phyloP scores from a whole-genome alignment of 2,888 invertebrate genomes.

The Mamestra brassicae region DNA sequence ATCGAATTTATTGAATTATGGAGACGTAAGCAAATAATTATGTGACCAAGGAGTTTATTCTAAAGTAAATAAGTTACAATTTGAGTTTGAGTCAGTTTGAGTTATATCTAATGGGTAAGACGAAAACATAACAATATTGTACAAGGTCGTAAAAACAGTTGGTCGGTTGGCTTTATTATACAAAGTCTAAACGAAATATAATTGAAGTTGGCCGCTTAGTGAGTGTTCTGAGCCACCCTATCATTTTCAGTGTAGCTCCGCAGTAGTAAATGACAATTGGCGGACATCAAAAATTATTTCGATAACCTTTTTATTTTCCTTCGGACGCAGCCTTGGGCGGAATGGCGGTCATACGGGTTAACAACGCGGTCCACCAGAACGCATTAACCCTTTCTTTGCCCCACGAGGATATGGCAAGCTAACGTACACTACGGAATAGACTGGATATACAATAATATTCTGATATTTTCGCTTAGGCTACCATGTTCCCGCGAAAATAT shows the following conservation, averaged over 20 bases:
- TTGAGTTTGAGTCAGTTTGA: no score
- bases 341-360: conserved; percentile 79
- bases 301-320: conserved; percentile 81
- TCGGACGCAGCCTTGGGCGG: conserved; percentile 72
- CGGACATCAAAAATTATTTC: conserved; percentile 80
- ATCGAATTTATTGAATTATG: conserved; percentile 28
- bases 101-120: conserved; percentile 1
- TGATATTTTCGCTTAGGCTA: conserved; percentile 51
- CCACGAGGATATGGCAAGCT: conserved; percentile 72
- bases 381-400: conserved; percentile 81
- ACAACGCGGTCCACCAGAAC: conserved; percentile 77
- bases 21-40: background rate
- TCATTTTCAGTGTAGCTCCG: conserved; percentile 63
- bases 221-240: conserved; percentile 62
- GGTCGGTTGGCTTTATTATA: conserved; percentile 56
- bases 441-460: conserved; percentile 64
- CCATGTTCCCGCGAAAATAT: conserved; percentile 57
- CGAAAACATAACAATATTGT: conserved; percentile 47
- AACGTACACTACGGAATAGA: conserved; percentile 64
- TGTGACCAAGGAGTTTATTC: conserved; percentile 4
- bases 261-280: conserved; percentile 75
- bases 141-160: conserved; percentile 55
- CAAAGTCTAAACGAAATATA: conserved; percentile 64
- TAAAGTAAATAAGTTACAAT: conserved; percentile 21
- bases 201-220: conserved; percentile 63